Base-by-base conservation (phyloP, 2,797 vertebrate species). In the Pelochelys cantorii region DNA sequence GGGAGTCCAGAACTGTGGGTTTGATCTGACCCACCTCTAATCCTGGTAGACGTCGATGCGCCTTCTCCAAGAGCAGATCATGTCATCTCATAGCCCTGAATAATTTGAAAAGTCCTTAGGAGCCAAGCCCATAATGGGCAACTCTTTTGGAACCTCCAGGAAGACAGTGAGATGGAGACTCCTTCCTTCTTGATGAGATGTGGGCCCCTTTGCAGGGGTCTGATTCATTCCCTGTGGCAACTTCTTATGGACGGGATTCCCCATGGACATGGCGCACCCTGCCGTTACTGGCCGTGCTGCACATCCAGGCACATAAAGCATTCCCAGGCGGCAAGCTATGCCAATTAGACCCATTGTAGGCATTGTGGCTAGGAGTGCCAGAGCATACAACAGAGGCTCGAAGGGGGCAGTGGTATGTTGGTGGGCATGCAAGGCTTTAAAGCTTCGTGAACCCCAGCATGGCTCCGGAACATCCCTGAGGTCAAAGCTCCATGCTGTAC, bases 381-480 rank as follows among this genome's bases (percentile, higher is more conserved):
- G 0, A 48, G 53, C 34, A n/a, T 11, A 31, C 34, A n/a, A 87
- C 20, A 95, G 2, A 62, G 1, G 15, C 52, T 53, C 2, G 6
- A 12, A 0, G 4, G 0, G 10, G 74, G 17, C 56, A 77, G 57
- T n/a, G 2, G 0, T 1, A 10, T 29, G 10, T 0, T 0, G 56
- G 53, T 4, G 15, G 18, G 1, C 0, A 3, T 29, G 71, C 31
- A 37, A 84, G 71, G 42, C 42, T 53, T 52, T 48, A 3, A 80
- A 27, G 42, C 48, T 37, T 12, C 14, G 18, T 8, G 3, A 57
- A 29, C 5, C 71, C 2, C 55, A 34, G 29, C 48, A 27, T 11
- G 6, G 13, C 15, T 84, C n/a, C 65, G 42, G 84, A 54, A 62
- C 18, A 71, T 71, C n/a, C 65, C n/a, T 34, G 65, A 71, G 9